Evolutionary conservation across 2,888 invertebrate species (phyloP), one percentile per base, ranked within the genome.

Genomic region (Lasioglossum oenotherae): DNA sequence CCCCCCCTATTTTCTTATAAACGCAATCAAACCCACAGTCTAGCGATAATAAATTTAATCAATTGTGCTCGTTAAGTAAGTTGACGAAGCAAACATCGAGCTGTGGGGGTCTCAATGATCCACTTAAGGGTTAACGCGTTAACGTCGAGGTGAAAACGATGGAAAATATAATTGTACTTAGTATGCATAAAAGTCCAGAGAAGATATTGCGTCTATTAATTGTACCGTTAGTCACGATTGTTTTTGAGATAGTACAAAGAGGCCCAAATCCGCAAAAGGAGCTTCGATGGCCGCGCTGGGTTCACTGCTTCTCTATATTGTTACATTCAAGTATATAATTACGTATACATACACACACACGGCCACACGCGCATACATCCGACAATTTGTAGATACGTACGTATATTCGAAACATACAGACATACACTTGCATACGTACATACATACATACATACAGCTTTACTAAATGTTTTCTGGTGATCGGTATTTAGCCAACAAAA

Each of bases 391-490:
- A 67, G 67, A 35, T 67, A 67, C 90, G 84, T 88, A 88, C 89
- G 88, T 81, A 57, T 67, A 79, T 12, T 74, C 67, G 82, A 77
- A 41, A 75, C 77, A 83, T 72, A 81, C 69, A 74, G 27, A 35
- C 64, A 49, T 60, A 78, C 69, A 78, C 69, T 82, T 49, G 71
- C 53, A 73, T 44, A 80, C 72, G 82, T 49, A 73, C 53, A 73
- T 44, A 82, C 81, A 83, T 38, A 72, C 67, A 93, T 94, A 92
- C 91, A 93, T 89, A 91, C 84, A 94, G 95, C 95, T 95, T 95
- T 94, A 94, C 94, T 94, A 94, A 95, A 92, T 95, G 95, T 95
- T 95, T 94, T 94, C 93, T 95, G 95, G 95, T 95, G 94, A 94
- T 94, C 93, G 94, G 95, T 95, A 94, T 94, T 92, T 94, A 94